phyloP scores from a whole-genome alignment of 2,888 invertebrate genomes.

The Chouioia cunea region DNA sequence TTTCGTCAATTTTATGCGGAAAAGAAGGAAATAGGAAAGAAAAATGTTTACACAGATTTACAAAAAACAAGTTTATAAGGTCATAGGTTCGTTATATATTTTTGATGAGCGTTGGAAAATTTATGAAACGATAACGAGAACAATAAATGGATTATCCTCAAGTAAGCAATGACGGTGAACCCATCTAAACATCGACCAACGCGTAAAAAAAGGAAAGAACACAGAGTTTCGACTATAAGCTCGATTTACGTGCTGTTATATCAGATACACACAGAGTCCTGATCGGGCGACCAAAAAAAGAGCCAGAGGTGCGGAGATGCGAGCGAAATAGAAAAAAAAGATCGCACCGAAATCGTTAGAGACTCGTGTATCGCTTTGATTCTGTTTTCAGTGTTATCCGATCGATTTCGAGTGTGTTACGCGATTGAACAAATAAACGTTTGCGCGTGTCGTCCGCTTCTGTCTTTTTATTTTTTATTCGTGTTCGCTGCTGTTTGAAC shows the following conservation, averaged over 20 bases:
- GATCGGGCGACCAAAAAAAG: background rate
- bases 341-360: slow-evolving; percentile 15
- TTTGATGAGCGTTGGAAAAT: too few species aligned
- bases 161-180: too few species aligned
- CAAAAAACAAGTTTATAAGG: too few species aligned
- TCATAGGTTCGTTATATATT: too few species aligned
- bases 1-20: too few species aligned
- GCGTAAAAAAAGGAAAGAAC: too few species aligned
- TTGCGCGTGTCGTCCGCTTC: slow-evolving; percentile 4
- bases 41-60: too few species aligned
- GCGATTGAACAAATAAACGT: slow-evolving; percentile 28
- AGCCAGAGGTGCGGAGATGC: background rate
- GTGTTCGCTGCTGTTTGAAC: background rate
- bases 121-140: too few species aligned
- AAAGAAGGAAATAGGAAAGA: too few species aligned
- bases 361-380: slow-evolving; percentile 32
- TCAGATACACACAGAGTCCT: background rate
- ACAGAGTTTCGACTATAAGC: background rate
- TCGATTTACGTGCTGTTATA: slow-evolving; percentile 20
- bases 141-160: too few species aligned
- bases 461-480: background rate
- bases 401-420: slow-evolving; percentile 23
- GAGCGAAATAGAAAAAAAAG: background rate
- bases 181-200: too few species aligned
- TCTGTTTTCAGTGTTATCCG: slow-evolving; percentile 29